Conservation (phyloP, 2,888 invertebrate genomes). For the Eremobia ochroleuca region DNA sequence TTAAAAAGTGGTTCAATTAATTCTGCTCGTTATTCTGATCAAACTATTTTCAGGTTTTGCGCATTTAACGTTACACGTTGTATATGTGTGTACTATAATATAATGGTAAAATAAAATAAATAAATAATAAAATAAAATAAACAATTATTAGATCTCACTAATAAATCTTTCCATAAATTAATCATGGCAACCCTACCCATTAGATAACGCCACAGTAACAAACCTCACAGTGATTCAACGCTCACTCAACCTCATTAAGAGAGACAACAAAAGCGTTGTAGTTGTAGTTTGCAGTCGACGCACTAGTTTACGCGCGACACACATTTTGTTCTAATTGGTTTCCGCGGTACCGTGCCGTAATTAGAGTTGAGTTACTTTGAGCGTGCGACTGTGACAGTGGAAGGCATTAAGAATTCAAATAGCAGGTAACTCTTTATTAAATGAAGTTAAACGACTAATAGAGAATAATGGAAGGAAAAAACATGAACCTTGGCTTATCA, state of each 20-base stretch:
- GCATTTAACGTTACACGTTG: too few species aligned
- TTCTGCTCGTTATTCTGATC: too few species aligned
- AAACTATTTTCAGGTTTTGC: too few species aligned
- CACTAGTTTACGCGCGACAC: slow-evolving; percentile 63
- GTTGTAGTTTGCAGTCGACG: slow-evolving; percentile 39
- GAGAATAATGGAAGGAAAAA: background rate
- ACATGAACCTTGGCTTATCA: background rate
- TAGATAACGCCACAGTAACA: slow-evolving; percentile 40
- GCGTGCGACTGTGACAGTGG: slow-evolving; percentile 36
- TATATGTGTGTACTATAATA: too few species aligned
- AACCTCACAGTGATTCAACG: slow-evolving; percentile 50
- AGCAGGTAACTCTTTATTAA: background rate
- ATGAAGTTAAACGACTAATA: background rate
- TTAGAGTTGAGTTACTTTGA: slow-evolving; percentile 51
- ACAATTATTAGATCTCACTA: background rate
- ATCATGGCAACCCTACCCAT: slow-evolving; percentile 27
- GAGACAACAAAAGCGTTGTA: slow-evolving; percentile 60
- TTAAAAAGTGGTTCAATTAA: too few species aligned
- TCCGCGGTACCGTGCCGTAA: slow-evolving; percentile 45
- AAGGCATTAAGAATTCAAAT: background rate
- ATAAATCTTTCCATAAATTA: background rate
- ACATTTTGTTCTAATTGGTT: slow-evolving; percentile 61
- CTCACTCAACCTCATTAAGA: slow-evolving; percentile 50
- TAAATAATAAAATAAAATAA: too few species aligned
- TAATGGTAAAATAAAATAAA: too few species aligned